Evolutionary conservation across 2,113 vertebrate genomes (phyloP).

Genomic region (human (Homo sapiens)): GRCh38 chrY:23282501-23283000

Average conservation of each 20-base stretch:
- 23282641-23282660: background rate
- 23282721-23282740: background rate
- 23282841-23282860: background rate
- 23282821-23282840: slow-evolving; percentile 34
- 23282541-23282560: background rate
- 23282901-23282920: background rate
- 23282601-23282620: slow-evolving; percentile 10
- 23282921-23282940: slow-evolving; percentile 19
- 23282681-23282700: slow-evolving; percentile 15
- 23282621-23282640: background rate
- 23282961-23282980: slow-evolving; percentile 9
- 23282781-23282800: background rate
- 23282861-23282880: slow-evolving; percentile 23
- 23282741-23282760: background rate
- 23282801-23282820: background rate
- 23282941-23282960: slow-evolving; percentile 1
- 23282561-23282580: background rate
- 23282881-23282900: background rate
- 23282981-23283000: background rate
- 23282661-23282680: background rate
- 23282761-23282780: background rate
- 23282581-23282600: background rate
- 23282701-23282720: background rate
- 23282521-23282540: background rate
- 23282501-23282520: background rate